Evolutionary conservation across 2,113 vertebrate species (phyloP), one percentile per base, ranked within the genome.

Genomic region (Melozone crissalis): DNA sequence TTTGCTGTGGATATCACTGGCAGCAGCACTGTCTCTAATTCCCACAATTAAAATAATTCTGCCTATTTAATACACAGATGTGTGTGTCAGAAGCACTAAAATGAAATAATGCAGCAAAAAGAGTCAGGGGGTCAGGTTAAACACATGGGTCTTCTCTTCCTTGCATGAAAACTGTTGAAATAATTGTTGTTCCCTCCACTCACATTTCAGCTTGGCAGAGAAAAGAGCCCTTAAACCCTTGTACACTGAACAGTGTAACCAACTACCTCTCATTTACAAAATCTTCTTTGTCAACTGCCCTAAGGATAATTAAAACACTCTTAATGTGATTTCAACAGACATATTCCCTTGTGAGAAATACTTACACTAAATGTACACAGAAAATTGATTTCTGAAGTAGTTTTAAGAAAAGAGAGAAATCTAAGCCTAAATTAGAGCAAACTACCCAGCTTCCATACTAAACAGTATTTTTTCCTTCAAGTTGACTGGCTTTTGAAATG

Each of bases 141-240:
- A 57, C 13, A 13, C 0, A 6, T 3, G 13, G 4, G 7, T 27
- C 31, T 26, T 71, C 35, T 4, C 12, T 59, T 44, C 24, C 24
- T 54, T 21, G 7, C 27, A 12, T 26, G 52, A 43, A 20, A 76
- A 51, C 27, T 7, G 3, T 14, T 82, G 47, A 71, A 90, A 9
- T 31, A 15, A 1, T 12, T 27, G 23, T 7, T 51, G 9, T 47
- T 43, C 5, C 9, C 7, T 10, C 14, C 5, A 11, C 11, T 12
- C 1, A 1, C 2, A 0, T 47, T 59, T 41, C 52, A 52, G 58
- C 28, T 5, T 22, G 15, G 47, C 3, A 31, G n/a, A 58, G 28
- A 63, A 61, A 13, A 28, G 41, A 44, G 31, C 7, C 39, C 33
- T 28, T 12, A 3, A 2, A 19, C 20, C 10, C 10, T 7, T 13